Evolutionary conservation across 2,888 invertebrate genomes (phyloP).

Genomic region (Chrysopilus asiliformis): DNA sequence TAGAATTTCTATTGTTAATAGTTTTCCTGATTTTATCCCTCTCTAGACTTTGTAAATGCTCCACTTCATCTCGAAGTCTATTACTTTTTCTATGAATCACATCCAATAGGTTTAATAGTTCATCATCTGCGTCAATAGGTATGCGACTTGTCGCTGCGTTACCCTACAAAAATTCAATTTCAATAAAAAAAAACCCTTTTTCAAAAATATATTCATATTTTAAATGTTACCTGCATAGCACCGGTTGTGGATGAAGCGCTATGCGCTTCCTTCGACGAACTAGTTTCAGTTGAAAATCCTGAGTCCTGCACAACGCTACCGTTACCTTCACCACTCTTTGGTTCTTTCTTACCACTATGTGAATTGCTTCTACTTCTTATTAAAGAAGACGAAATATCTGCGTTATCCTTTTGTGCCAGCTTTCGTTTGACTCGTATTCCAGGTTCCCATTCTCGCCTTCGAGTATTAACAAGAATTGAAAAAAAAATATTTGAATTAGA

Average conservation of each 20-base stretch:
- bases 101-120: slow-evolving; percentile 73
- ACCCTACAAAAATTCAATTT: slow-evolving; percentile 21
- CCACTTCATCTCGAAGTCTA: slow-evolving; percentile 55
- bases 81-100: slow-evolving; percentile 71
- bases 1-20: slow-evolving; percentile 6
- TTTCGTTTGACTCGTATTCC: slow-evolving; percentile 61
- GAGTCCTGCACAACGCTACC: slow-evolving; percentile 62
- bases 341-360: slow-evolving; percentile 47
- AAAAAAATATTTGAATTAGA: too few species aligned
- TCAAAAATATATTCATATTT: neutral
- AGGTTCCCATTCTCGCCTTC: slow-evolving; percentile 69
- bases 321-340: slow-evolving; percentile 44
- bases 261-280: slow-evolving; percentile 67
- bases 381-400: slow-evolving; percentile 32
- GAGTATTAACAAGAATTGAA: too few species aligned
- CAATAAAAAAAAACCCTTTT: neutral
- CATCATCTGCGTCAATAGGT: slow-evolving; percentile 47
- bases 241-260: slow-evolving; percentile 52
- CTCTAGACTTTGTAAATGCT: slow-evolving; percentile 43
- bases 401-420: slow-evolving; percentile 30
- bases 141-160: slow-evolving; percentile 29
- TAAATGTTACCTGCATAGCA: slow-evolving; percentile 34
- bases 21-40: slow-evolving; percentile 21
- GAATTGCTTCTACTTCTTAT: slow-evolving; percentile 51
- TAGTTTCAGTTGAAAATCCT: slow-evolving; percentile 82